Evolutionary conservation across 2,797 vertebrate genomes (phyloP), one percentile per base, ranked within the genome.

Genomic region (Manis javanica): DNA sequence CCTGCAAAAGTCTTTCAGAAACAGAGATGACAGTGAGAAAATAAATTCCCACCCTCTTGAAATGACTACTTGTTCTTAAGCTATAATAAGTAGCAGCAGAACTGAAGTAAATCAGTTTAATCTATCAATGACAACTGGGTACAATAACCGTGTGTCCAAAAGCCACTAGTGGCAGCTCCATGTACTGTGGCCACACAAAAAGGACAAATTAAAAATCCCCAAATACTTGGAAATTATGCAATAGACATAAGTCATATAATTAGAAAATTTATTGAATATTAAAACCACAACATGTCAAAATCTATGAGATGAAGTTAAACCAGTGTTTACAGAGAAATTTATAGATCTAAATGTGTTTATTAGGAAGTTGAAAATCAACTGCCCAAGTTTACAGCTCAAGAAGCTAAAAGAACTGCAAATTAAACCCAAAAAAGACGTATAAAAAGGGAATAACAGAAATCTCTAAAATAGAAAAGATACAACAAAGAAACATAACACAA

Each of bases 191-290:
- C 69, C 5, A 68, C 8, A 19, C 19, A 12, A 72, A 91, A 53
- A 86, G 29, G 31, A 19, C 14, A 77, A 72, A 71, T 21, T 75
- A 16, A 69, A 83, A 91, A 75, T 46, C 14, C 14, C 6, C 59
- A 78, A 77, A 59, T 34, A 37, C 64, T 13, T 24, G 49, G 16
- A 64, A 89, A 75, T 59, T 68, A 55, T 87, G n/a, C 57, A 89
- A 88, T 8, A 71, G 16, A 78, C 14, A 84, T 53, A 87, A 61
- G 51, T 69, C 49, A 53, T 29, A 63, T 53, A 69, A 72, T 26
- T 71, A 72, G 83, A 81, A 87, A 95, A 64, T 55, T 39, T 66
- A 53, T 91, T 84, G 71, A 86, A 16, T 84, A 74, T 26, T 49
- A 92, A 84, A 69, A 31, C 21, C 37, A 64, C 21, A 91, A 69